Base-by-base conservation (phyloP, 2,113 vertebrate species). In the Pollachius pollachius region DNA sequence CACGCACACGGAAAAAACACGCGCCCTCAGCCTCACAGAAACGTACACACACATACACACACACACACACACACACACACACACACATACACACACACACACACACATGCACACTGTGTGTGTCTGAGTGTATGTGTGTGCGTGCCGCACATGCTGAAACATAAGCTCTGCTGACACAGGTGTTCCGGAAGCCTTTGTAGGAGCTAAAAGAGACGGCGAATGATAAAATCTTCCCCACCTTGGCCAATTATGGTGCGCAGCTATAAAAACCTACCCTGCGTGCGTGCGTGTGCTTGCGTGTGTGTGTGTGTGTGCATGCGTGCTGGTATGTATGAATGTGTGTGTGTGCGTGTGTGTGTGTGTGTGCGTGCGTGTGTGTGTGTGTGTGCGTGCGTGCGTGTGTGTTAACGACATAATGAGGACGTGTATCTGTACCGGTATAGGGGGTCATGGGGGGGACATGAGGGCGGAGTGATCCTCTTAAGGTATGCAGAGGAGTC, bases 231-330 rank as follows among this genome's bases (percentile, higher is more conserved):
- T 77, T 69, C 62, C 72, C 68, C 54, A 65, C 64, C 9, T 11
- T 17, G 30, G 58, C 75, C 74, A 77, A 79, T 83, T 70, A 73
- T 59, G 77, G 52, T 68, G 17, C 30, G 19, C 67, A 77, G 66
- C 64, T 25, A 76, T 73, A 76, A 65, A 72, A 77, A 65, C 21
- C 37, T 65, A 69, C 17, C 11, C 54, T 65, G 52, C 64, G 64
- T 65, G 54, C 23, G 57, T 52, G 52, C 13, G 16, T 37, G 11
- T 57, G 54, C 34, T 2, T 18, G 25, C 37, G 48, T 52, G 30
- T 64, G 11, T 62, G 54, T 62, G 56, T 21, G 25, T 48, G 64
- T 62, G 52, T 54, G 57, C 34, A n/a, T 16, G 62, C 48, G 63
- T 59, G 65, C 71, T 15, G 34, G 37, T 1, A 48, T 54, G 17